Conservation (phyloP, 1,140 invertebrate species). For the Cherax quadricarinatus region DNA sequence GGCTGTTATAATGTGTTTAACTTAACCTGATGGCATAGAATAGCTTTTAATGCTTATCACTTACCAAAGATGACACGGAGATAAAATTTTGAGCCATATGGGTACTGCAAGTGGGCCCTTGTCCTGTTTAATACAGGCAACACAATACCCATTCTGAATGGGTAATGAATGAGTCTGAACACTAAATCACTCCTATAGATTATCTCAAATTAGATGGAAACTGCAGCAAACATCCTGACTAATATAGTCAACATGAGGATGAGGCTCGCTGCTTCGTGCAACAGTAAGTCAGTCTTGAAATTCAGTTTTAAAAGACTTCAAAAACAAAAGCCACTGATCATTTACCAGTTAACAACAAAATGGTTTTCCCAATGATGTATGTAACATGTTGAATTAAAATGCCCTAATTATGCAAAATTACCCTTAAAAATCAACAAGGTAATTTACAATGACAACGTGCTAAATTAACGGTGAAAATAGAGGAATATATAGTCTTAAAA, state of each 20-base stretch:
- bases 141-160: not conserved
- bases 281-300: conserved; percentile 9
- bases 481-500: conserved; percentile 36
- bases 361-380: conserved; percentile 10
- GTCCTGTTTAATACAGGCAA: not conserved
- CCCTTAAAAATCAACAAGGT: conserved; percentile 42
- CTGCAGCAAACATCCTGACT: conserved; percentile 25
- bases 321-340: not conserved
- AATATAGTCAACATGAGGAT: conserved; percentile 42
- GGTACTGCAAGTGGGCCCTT: conserved; percentile 19
- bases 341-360: conserved; percentile 34
- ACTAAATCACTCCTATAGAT: not conserved
- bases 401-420: conserved; percentile 39
- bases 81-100: conserved; percentile 46
- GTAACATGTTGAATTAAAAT: conserved; percentile 26
- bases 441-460: conserved; percentile 33
- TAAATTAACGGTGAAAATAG: conserved; percentile 50
- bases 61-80: conserved; percentile 4
- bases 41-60: conserved; percentile 25
- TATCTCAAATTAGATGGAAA: not conserved
- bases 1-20: conserved; percentile 33
- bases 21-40: conserved; percentile 43
- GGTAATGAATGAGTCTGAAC: conserved; percentile 2
- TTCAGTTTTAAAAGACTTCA: not conserved
- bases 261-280: not conserved